phyloP scores from a whole-genome alignment of 2,888 invertebrate species.

The Drosophila antonietae region DNA sequence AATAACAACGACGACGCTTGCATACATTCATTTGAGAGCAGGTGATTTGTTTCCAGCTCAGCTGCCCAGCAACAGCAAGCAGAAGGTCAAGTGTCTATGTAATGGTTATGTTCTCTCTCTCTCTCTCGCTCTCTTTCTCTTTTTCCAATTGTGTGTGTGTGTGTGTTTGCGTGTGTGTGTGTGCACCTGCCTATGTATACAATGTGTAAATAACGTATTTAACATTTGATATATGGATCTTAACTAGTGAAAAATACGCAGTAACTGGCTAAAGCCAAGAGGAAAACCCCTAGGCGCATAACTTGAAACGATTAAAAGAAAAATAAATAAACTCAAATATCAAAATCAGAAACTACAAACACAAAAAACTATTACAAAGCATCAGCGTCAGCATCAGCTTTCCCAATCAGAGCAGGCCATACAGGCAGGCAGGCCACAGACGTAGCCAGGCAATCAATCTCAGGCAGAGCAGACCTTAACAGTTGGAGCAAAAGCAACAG shows the following conservation, averaged over 20 bases:
- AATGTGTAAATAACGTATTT: constrained; percentile 20
- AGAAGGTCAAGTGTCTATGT: constrained; percentile 55
- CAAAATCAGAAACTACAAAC: constrained; percentile 1
- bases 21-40: constrained; percentile 14
- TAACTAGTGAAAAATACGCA: constrained; percentile 48
- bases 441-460: constrained; percentile 21
- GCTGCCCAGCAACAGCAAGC: constrained; percentile 37
- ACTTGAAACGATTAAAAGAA: constrained; percentile 1
- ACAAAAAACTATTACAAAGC: not conserved
- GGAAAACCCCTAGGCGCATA: constrained; percentile 23
- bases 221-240: constrained; percentile 29
- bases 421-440: not conserved
- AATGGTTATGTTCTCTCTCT: constrained; percentile 28
- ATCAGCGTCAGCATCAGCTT: not conserved
- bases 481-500: not conserved
- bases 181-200: constrained; percentile 14
- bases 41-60: constrained; percentile 22
- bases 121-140: not conserved
- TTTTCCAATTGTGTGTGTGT: not conserved
- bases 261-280: constrained; percentile 25
- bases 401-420: constrained; percentile 8
- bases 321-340: not conserved
- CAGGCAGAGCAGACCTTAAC: not conserved
- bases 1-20: constrained; percentile 7
- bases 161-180: constrained; percentile 3